Percentiles rank a stretch among this genome's conserved stretches.
phyloP scores from a whole-genome alignment of 1,140 invertebrate genomes.

The Plectrocnemia conspersa region DNA sequence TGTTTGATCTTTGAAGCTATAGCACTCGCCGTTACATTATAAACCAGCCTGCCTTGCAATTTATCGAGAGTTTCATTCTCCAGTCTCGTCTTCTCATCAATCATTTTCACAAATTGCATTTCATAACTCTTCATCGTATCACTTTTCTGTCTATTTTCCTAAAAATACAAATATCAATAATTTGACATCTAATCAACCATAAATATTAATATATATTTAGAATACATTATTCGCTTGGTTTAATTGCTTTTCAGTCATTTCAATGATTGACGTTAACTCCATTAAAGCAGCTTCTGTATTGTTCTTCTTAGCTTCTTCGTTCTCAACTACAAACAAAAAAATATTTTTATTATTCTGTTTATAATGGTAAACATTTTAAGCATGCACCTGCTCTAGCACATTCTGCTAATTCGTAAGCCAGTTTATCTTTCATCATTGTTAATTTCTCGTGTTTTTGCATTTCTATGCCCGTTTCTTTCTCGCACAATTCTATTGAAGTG shows the following conservation, averaged over 20 bases:
- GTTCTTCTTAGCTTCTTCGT: conserved; percentile 38
- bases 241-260: conserved; percentile 57
- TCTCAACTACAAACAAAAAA: conserved; percentile 37
- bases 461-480: conserved; percentile 60
- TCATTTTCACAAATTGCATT: conserved; percentile 53
- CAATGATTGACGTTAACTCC: conserved; percentile 51
- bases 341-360: not conserved
- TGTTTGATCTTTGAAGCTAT: conserved; percentile 48
- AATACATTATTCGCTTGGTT: conserved; percentile 43
- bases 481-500: conserved; percentile 54
- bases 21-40: conserved; percentile 58
- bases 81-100: conserved; percentile 51
- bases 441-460: conserved; percentile 62
- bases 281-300: conserved; percentile 51
- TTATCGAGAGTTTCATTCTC: conserved; percentile 61
- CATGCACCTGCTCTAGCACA: conserved; percentile 40
- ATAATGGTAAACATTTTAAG: not conserved
- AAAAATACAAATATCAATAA: conserved; percentile 19
- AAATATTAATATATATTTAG: not conserved
- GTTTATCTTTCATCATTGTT: conserved; percentile 54
- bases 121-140: conserved; percentile 44
- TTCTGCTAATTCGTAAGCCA: conserved; percentile 53
- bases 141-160: conserved; percentile 49
- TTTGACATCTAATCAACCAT: not conserved
- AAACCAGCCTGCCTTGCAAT: conserved; percentile 63